Conservation (phyloP, 2,113 vertebrate species). For the Narcine bancroftii region DNA sequence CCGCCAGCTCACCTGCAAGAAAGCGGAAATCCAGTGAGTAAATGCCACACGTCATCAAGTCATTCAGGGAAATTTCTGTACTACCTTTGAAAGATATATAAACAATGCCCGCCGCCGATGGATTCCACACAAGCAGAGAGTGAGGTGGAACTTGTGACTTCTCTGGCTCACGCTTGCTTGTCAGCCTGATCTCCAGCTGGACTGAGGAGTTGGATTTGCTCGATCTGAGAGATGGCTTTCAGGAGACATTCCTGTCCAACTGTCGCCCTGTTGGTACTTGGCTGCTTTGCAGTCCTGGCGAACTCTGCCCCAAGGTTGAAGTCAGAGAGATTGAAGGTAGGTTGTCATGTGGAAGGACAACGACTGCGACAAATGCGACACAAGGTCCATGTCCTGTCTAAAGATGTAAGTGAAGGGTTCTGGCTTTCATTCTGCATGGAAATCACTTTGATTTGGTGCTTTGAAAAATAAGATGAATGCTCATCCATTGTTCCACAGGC, state of each 20-base stretch:
- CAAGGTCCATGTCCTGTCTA: not conserved
- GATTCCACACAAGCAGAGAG: not conserved
- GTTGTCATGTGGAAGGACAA: not conserved
- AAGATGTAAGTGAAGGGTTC: not conserved
- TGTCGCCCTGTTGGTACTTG: not conserved
- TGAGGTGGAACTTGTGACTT: not conserved
- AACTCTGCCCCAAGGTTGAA: not conserved
- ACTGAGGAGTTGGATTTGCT: not conserved
- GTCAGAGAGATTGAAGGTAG: not conserved
- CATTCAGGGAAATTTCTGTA: slow-evolving; percentile 13
- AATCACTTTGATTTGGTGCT: no score
- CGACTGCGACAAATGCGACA: not conserved
- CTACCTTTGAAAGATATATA: slow-evolving; percentile 2
- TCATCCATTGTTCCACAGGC: slow-evolving; percentile 41
- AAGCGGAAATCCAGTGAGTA: slow-evolving; percentile 17
- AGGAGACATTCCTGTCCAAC: not conserved
- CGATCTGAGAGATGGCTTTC: not conserved
- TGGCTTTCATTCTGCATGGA: not conserved
- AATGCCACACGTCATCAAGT: not conserved
- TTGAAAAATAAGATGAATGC: not conserved
- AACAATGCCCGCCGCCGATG: not conserved
- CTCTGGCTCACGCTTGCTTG: not conserved
- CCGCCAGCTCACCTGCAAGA: not conserved
- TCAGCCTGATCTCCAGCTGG: not conserved
- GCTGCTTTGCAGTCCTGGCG: not conserved